These are phyloP conservation scores for Frankliniella fusca DNA, from an alignment of 2,888 invertebrate genomes.

Conservation along the genomic window DNA sequence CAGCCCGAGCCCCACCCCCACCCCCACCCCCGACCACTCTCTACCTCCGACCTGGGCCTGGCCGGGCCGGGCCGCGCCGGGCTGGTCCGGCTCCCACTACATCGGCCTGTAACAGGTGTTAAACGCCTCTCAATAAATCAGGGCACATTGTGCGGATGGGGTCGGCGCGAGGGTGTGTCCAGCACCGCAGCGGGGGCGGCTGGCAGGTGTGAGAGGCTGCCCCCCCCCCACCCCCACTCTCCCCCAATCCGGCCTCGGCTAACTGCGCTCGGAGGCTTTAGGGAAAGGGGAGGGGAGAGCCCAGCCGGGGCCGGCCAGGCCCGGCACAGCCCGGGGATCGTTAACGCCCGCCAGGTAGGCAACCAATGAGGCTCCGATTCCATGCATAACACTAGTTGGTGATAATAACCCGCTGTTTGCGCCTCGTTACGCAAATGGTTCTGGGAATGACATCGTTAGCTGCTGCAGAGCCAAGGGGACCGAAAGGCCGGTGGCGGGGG, in stretches of 20 bases:
- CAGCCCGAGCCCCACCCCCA: neutral
- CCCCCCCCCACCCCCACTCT: neutral
- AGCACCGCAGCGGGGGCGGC: too few relatives aligned
- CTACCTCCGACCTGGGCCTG: neutral
- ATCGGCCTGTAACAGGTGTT: neutral
- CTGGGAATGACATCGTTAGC: constrained; percentile 21
- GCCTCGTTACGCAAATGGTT: constrained; percentile 17
- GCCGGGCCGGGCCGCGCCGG: too few relatives aligned
- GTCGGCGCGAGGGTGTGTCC: neutral
- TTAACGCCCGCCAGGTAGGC: constrained; percentile 10
- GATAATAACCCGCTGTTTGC: constrained; percentile 23
- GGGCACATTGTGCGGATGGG: neutral
- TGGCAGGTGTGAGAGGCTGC: neutral
- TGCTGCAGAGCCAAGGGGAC: neutral
- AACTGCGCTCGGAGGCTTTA: neutral
- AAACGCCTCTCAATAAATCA: constrained; percentile 2
- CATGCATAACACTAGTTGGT: constrained; percentile 6
- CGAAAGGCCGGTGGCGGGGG: neutral
- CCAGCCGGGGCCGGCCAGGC: neutral
- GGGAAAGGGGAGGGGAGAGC: neutral
- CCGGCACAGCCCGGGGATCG: neutral
- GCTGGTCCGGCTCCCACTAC: neutral
- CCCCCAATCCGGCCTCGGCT: neutral
- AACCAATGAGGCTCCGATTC: constrained; percentile 12
- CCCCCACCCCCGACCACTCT: neutral